phyloP scores from a whole-genome alignment of 2,888 invertebrate species.

The Drosophila dives region DNA sequence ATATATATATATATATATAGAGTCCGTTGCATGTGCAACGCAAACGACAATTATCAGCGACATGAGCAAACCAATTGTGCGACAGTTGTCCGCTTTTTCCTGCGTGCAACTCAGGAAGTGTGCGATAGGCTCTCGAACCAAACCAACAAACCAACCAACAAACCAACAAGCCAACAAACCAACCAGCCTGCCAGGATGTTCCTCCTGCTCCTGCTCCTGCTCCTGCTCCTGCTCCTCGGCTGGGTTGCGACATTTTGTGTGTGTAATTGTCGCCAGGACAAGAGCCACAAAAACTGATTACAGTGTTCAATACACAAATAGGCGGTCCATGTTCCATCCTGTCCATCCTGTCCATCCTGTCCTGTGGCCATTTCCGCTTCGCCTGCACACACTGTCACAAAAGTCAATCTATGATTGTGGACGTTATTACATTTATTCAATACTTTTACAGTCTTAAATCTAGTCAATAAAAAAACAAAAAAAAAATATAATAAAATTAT shows the following conservation, averaged over 20 bases:
- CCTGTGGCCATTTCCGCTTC: slow-evolving; percentile 30
- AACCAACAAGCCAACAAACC: background rate
- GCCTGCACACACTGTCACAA: slow-evolving; percentile 8
- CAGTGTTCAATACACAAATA: slow-evolving; percentile 52
- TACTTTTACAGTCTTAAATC: slow-evolving; percentile 68
- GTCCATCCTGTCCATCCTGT: slow-evolving; percentile 37
- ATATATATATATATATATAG: no score
- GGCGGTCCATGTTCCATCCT: slow-evolving; percentile 30
- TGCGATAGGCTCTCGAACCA: slow-evolving; percentile 56
- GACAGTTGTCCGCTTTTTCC: slow-evolving; percentile 35
- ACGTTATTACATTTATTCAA: slow-evolving; percentile 74
- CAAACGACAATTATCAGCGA: slow-evolving; percentile 78
- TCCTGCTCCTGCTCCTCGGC: background rate
- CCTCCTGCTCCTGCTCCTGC: background rate
- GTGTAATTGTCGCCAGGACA: slow-evolving; percentile 60
- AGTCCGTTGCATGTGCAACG: slow-evolving; percentile 44
- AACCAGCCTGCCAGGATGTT: background rate
- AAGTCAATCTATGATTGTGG: slow-evolving; percentile 34
- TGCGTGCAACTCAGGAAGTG: slow-evolving; percentile 52
- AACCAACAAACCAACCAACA: background rate
- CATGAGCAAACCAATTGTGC: slow-evolving; percentile 78
- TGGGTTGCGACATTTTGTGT: slow-evolving; percentile 51
- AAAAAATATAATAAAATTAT: slow-evolving; percentile 6
- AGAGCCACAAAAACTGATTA: slow-evolving; percentile 68
- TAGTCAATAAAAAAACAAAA: slow-evolving; percentile 44